These are phyloP conservation scores for Acanthosoma haemorrhoidale DNA, from an alignment of 2,888 invertebrate species.

Conservation along the genomic window DNA sequence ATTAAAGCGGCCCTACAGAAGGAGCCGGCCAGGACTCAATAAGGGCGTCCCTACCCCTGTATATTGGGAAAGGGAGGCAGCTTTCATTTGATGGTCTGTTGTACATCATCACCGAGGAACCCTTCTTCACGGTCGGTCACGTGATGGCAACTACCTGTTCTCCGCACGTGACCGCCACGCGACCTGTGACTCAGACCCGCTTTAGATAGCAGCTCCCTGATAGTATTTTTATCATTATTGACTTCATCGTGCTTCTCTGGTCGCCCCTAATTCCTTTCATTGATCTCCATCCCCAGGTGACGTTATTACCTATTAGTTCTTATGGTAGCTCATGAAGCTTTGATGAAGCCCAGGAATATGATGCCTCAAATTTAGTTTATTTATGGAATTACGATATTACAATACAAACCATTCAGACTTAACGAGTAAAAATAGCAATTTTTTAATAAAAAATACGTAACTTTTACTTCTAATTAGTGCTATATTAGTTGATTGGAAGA, in stretches of 20 bases:
- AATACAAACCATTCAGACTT: too few species aligned
- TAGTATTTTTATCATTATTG: neutral
- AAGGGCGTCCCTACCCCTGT: neutral
- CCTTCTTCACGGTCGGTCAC: neutral
- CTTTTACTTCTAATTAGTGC: too few species aligned
- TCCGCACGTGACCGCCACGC: neutral
- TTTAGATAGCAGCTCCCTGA: neutral
- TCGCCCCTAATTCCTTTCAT: neutral
- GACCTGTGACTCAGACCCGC: neutral
- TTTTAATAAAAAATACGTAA: too few species aligned
- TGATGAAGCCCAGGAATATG: too few species aligned
- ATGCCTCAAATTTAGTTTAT: too few species aligned
- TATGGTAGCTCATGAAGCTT: too few species aligned
- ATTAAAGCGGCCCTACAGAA: neutral
- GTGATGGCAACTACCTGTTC: slow-evolving; percentile 4
- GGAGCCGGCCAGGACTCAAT: neutral
- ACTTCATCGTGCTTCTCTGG: too few species aligned
- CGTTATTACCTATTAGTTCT: slow-evolving; percentile 1
- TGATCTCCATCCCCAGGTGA: neutral
- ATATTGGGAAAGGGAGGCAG: neutral
- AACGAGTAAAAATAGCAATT: too few species aligned
- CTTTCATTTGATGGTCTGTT: neutral
- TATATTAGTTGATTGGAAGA: too few species aligned
- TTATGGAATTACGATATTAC: too few species aligned
- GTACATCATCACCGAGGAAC: slow-evolving; percentile 2